These are phyloP conservation scores for Calliphora vomitoria DNA, from an alignment of 2,888 invertebrate genomes.

Conservation along the genomic window DNA sequence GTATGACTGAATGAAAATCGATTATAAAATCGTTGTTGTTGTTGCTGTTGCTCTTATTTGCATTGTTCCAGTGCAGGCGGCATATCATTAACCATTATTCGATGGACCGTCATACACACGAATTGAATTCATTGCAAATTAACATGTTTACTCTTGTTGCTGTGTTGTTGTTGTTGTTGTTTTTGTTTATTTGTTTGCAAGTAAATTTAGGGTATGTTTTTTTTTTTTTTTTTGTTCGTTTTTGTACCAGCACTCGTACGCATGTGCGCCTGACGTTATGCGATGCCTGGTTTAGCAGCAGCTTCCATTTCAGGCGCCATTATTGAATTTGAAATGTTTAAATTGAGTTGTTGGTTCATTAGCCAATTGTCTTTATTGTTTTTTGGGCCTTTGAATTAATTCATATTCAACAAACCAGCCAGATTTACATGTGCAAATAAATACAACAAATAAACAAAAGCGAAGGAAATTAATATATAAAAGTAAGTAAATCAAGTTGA, in stretches of 20 bases:
- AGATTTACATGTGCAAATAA: slow-evolving; percentile 26
- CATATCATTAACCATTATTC: slow-evolving; percentile 58
- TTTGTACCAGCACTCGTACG: slow-evolving; percentile 7
- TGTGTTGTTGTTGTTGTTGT: too few species aligned
- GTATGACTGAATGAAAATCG: slow-evolving; percentile 20
- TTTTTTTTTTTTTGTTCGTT: background rate
- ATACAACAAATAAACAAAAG: slow-evolving; percentile 9
- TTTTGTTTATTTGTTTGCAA: slow-evolving; percentile 2
- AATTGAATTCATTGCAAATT: slow-evolving; percentile 51
- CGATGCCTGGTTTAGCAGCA: slow-evolving; percentile 3
- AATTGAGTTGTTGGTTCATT: slow-evolving; percentile 66
- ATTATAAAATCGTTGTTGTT: slow-evolving; percentile 21
- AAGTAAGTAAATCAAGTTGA: slow-evolving; percentile 10
- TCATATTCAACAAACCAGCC: slow-evolving; percentile 14
- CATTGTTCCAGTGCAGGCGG: slow-evolving; percentile 46
- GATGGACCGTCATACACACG: background rate
- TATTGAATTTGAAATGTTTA: slow-evolving; percentile 42
- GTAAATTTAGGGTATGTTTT: slow-evolving; percentile 41
- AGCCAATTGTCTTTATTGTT: slow-evolving; percentile 56
- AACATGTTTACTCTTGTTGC: slow-evolving; percentile 40
- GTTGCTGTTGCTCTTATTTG: slow-evolving; percentile 1
- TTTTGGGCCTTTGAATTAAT: slow-evolving; percentile 33
- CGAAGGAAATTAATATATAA: background rate
- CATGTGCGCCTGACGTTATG: slow-evolving; percentile 24
- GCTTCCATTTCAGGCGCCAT: slow-evolving; percentile 26